A percentile compares a stretch with the other conserved stretches of the same genome.
phyloP scores from a whole-genome alignment of 2,888 invertebrate genomes.

The Dexiosoma caninum region DNA sequence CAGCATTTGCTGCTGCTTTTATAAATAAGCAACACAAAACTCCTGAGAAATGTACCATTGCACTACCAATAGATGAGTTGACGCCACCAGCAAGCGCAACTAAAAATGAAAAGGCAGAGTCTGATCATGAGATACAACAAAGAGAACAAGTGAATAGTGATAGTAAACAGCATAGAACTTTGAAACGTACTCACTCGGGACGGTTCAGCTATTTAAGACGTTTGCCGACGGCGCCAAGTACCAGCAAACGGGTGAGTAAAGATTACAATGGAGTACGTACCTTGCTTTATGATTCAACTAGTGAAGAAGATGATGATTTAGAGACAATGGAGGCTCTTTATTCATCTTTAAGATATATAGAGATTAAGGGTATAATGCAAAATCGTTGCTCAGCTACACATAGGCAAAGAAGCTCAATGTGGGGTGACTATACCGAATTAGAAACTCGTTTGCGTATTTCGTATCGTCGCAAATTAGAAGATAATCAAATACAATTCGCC shows the following conservation, averaged over 20 bases:
- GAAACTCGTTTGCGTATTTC: conserved; percentile 70
- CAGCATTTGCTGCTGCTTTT: conserved; percentile 40
- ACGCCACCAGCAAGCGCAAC: conserved; percentile 65
- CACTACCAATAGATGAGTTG: conserved; percentile 50
- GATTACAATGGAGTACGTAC: conserved; percentile 55
- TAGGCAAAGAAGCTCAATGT: conserved; percentile 39
- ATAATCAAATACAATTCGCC: conserved; percentile 70
- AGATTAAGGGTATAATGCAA: conserved; percentile 64
- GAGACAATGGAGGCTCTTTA: conserved; percentile 59
- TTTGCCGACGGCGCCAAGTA: conserved; percentile 54
- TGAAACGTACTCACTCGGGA: conserved; percentile 60
- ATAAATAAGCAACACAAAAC: conserved; percentile 47
- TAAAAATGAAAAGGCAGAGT: conserved; percentile 49
- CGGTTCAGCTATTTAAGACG: conserved; percentile 63
- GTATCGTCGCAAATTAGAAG: conserved; percentile 67
- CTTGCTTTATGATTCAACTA: conserved; percentile 61
- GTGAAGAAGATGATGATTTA: conserved; percentile 63
- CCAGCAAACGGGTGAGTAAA: conserved; percentile 54
- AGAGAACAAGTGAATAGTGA: background rate
- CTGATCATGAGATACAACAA: conserved; percentile 20
- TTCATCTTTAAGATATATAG: conserved; percentile 66
- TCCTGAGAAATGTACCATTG: conserved; percentile 53
- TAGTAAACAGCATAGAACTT: conserved; percentile 31
- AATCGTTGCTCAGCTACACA: conserved; percentile 41
- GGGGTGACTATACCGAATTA: conserved; percentile 66